A percentile compares a stretch with the other conserved stretches of the same genome.
Evolutionary conservation across 2,113 vertebrate species (phyloP).

Genomic region (Orthonyx spaldingii): DNA sequence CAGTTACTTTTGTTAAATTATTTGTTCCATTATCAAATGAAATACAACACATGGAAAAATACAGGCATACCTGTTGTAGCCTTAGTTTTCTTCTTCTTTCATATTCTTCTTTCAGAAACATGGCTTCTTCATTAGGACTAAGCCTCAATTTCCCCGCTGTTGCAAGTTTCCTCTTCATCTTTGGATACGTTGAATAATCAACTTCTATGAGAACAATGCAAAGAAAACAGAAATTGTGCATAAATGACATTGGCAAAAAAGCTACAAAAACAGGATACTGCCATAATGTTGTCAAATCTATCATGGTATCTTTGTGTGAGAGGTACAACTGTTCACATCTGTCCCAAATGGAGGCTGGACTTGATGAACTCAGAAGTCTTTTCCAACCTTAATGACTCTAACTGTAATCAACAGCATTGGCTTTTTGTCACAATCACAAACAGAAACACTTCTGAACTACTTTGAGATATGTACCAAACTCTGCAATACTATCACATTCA

Average conservation of each 20-base stretch:
- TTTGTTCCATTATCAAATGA: not conserved
- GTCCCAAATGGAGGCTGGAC: rapidly evolving
- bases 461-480: not conserved
- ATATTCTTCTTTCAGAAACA: conserved; percentile 83
- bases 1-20: not conserved
- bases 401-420: not conserved
- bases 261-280: not conserved
- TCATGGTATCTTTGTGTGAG: rapidly evolving
- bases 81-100: conserved; percentile 88
- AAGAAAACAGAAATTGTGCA: not conserved
- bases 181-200: not conserved
- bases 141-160: conserved; percentile 69
- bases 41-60: not conserved
- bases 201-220: not conserved
- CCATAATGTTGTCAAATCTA: not conserved
- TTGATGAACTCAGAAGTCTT: not conserved
- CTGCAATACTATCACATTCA: not conserved
- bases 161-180: conserved; percentile 82
- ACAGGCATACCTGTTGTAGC: conserved; percentile 82
- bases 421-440: not conserved
- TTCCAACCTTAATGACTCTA: not conserved
- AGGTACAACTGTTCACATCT: not conserved
- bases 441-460: not conserved
- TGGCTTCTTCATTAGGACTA: conserved; percentile 92
- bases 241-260: not conserved